A percentile compares a stretch with the other conserved stretches of the same genome.
Evolutionary conservation across 2,113 vertebrate species (phyloP).

Genomic region (Platichthys stellatus): DNA sequence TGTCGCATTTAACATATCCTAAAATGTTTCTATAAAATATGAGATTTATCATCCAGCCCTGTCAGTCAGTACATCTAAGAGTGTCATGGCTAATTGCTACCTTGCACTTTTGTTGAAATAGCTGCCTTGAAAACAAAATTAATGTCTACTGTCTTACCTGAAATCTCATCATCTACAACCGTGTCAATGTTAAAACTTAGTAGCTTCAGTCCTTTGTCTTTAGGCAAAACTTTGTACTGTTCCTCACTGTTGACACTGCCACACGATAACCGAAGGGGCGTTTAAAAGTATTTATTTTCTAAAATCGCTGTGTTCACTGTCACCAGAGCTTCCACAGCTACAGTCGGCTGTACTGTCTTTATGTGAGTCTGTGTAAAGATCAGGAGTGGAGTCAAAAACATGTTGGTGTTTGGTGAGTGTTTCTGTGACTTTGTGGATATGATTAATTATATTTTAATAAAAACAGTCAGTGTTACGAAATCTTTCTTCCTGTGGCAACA

Average conservation of each 20-base stretch:
- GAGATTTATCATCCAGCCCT: slow-evolving; percentile 37
- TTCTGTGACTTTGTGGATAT: slow-evolving; percentile 53
- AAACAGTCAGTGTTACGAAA: slow-evolving; percentile 39
- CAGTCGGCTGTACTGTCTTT: not conserved
- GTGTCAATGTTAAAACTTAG: not conserved
- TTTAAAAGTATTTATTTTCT: slow-evolving; percentile 18
- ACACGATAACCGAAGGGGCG: not conserved
- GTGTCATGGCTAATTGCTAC: slow-evolving; percentile 5
- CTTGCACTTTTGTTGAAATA: slow-evolving; percentile 29
- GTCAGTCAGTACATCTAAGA: not conserved
- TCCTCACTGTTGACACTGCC: slow-evolving; percentile 54
- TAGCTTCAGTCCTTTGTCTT: not conserved
- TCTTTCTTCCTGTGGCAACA: not conserved
- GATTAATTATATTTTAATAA: slow-evolving; percentile 70
- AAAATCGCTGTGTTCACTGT: slow-evolving; percentile 25
- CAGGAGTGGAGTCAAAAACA: slow-evolving; percentile 27
- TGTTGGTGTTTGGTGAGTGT: slow-evolving; percentile 28
- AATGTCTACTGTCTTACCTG: slow-evolving; percentile 22
- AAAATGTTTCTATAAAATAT: too few relatives aligned
- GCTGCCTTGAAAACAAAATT: slow-evolving; percentile 41
- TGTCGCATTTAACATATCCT: too few relatives aligned
- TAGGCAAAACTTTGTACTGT: slow-evolving; percentile 20
- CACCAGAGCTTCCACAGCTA: slow-evolving; percentile 33
- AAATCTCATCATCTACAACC: not conserved
- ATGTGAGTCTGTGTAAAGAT: slow-evolving; percentile 1